Evolutionary conservation across 2,888 invertebrate genomes (phyloP), one percentile per base, ranked within the genome.

Genomic region (Thereva unica): DNA sequence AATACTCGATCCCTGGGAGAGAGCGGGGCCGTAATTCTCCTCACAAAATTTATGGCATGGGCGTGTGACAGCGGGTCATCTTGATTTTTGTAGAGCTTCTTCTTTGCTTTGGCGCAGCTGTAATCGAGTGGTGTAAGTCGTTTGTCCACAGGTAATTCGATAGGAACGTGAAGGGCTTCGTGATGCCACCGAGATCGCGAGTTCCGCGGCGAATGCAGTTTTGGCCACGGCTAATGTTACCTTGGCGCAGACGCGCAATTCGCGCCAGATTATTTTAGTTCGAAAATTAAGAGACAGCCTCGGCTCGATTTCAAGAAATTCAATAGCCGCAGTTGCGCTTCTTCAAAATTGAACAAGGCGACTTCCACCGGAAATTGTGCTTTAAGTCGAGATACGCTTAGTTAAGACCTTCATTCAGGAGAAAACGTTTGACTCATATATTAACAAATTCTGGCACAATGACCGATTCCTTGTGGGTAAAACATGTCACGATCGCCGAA

Each of bases 101-200:
- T 23, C 23, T 23, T 23, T 4, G 37, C 53, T 56, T 45, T 56
- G 42, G 56, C 12, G 56, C 40, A 9, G 5, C 47, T 47, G 8
- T 9, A 44, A 23, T 12, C 12, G 5, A 52, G 34, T 35, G 34
- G 6, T 35, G 5, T 23, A 55, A 55, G 12, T 10, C 38, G 41
- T 10, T 53, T 53, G 53, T 37, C 37, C 4, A 9, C 44, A 7
- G 9, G 56, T 56, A 56, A 56, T 44, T 44, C 37, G 56, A 56
- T 56, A 56, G 56, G 44, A 56, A 56, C 34, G 2, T 44, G 44
- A 5, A 9, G 45, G 56, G 56, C 56, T 56, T 56, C 56, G n/a
- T 41, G 56, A 56, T 56, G 10, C 34, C 56, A 34, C 45, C 12
- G 44, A 42, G 44, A 41, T 56, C 34, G 44, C 55, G 41, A 55